Evolutionary conservation across 1,140 invertebrate genomes (phyloP), one percentile per base, ranked within the genome.

Genomic region (Bombus pascuorum): DNA sequence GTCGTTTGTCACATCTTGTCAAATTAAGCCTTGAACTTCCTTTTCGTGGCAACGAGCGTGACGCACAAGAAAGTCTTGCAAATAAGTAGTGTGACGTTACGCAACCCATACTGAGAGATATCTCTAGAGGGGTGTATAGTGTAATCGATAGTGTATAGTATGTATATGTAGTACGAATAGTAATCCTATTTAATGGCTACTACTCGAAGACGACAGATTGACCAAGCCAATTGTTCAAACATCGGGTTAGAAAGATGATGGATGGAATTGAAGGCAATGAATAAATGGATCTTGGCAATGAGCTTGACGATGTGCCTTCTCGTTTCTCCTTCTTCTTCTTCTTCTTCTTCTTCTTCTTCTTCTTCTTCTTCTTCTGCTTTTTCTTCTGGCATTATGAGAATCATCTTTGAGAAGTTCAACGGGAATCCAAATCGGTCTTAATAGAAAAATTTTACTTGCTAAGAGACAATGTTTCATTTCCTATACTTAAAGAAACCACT

Each of bases 1-100:
- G 44, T 68, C n/a, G 71, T 85, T 80, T 71, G 68, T 85, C 83
- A 80, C 32, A 80, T 85, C 75, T 62, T 39, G 68, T 72, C 68
- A 37, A 72, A 85, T 85, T 80, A 85, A 79, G 76, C 72, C 59
- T 68, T 68, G 72, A 68, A 53, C 72, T 66, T 75, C 12, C 25
- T 47, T 32, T 22, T 28, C 32, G 25, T 37, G 6, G 47, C 47
- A 28, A 37, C 42, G 9, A 34, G 25, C 10, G 59, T 32, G 25
- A 65, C 76, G 59, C 59, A 22, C 22, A 5, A 10, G 39, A 22
- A 44, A 37, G 6, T 32, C 2, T n/a, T 15, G 18, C 1, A 44
- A n/a, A 32, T 15, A 12, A 76, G 18, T 25, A n/a, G n/a, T 42
- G 8, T 53, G 3, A 53, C 57, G 28, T 62, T 9, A 32, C 13